phyloP scores from a whole-genome alignment of 35 echinoderm and acorn worm species.

The Patiria miniata region DNA sequence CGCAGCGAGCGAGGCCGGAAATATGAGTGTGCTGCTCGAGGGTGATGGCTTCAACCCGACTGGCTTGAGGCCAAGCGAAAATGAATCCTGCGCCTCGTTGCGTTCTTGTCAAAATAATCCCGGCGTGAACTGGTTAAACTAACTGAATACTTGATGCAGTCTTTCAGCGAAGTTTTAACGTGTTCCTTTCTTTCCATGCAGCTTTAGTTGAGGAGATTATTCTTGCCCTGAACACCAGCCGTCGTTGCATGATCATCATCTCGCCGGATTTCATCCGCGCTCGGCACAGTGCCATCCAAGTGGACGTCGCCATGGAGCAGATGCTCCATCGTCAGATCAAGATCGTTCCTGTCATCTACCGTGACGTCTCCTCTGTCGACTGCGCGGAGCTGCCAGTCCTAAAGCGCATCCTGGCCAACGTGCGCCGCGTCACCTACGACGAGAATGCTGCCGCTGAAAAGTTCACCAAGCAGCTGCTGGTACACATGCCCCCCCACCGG shows the following conservation, averaged over 20 bases:
- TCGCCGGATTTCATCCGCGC: slow-evolving; percentile 18
- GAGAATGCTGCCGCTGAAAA: background rate
- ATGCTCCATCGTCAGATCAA: background rate
- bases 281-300: slow-evolving; percentile 10
- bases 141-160: too few relatives aligned
- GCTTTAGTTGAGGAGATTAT: slow-evolving; percentile 27
- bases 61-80: too few relatives aligned
- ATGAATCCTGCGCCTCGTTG: too few relatives aligned
- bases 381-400: background rate
- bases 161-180: too few relatives aligned
- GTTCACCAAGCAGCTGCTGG: background rate
- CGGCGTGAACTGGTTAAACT: too few relatives aligned
- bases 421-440: background rate
- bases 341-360: slow-evolving; percentile 23
- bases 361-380: background rate
- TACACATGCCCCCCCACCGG: background rate
- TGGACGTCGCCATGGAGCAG: slow-evolving; percentile 17
- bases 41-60: too few relatives aligned
- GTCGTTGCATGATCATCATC: slow-evolving; percentile 21
- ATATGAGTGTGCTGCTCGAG: too few relatives aligned
- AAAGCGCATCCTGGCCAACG: background rate
- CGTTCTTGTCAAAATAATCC: too few relatives aligned
- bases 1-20: too few relatives aligned
- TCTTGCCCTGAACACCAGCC: background rate
- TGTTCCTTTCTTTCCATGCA: background rate